Evolutionary conservation across 1,140 invertebrate species (phyloP).

Genomic region (Proales similis): DNA sequence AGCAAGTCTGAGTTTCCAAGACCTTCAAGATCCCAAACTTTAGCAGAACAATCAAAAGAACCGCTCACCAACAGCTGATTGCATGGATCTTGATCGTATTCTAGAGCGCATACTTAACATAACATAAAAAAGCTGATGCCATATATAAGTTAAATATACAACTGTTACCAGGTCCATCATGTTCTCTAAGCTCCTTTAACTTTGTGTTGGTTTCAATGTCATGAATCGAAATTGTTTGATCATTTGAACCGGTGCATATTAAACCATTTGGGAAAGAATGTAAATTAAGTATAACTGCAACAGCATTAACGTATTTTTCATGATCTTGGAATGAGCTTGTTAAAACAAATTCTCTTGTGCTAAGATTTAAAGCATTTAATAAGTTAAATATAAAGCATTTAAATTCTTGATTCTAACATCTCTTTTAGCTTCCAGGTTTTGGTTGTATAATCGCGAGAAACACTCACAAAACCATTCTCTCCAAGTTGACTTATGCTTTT

Average conservation of each 20-base stretch:
- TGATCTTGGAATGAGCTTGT: conserved; percentile 1
- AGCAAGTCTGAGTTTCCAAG: not conserved
- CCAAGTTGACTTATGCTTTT: conserved; percentile 10
- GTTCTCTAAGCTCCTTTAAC: conserved; percentile 3
- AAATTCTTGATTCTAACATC: not conserved
- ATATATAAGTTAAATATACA: not conserved
- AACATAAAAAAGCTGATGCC: not conserved
- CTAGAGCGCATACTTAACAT: not conserved
- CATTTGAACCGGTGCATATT: conserved; percentile 34
- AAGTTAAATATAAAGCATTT: not conserved
- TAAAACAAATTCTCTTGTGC: conserved; percentile 28
- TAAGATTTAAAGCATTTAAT: conserved; percentile 26
- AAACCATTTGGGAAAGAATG: conserved; percentile 23
- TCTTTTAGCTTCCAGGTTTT: conserved; percentile 7
- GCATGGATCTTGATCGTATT: not conserved
- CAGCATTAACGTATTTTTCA: conserved; percentile 34
- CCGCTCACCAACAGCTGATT: conserved; percentile 23
- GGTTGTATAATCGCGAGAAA: conserved; percentile 24
- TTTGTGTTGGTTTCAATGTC: conserved; percentile 13
- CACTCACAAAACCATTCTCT: conserved; percentile 36
- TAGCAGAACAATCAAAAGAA: conserved; percentile 25
- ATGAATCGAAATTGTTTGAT: conserved; percentile 35
- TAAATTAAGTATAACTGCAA: conserved; percentile 5
- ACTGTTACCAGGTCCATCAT: conserved; percentile 16
- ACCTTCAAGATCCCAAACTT: conserved; percentile 33